These are phyloP conservation scores for Onychostoma macrolepis DNA, from an alignment of 2,113 vertebrate species.

Conservation along the genomic window DNA sequence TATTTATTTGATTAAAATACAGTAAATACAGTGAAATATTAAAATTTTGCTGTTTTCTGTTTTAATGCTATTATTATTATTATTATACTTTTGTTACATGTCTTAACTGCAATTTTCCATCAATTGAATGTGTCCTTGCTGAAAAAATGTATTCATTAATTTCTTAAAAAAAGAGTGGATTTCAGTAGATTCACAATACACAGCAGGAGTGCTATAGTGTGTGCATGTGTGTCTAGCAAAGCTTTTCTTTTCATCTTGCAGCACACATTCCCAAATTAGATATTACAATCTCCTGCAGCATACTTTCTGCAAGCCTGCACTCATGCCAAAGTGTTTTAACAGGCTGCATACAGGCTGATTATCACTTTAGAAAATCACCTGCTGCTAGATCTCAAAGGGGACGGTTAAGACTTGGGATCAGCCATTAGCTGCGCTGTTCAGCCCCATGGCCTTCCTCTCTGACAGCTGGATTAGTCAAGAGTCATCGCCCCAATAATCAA, in stretches of 20 bases:
- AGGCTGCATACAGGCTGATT: slow-evolving; percentile 7
- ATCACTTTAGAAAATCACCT: slow-evolving; percentile 34
- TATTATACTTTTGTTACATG: not conserved
- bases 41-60: no score
- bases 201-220: not conserved
- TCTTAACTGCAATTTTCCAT: not conserved
- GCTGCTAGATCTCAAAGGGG: not conserved
- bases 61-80: no score
- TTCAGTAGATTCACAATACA: not conserved
- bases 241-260: not conserved
- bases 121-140: not conserved
- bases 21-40: not conserved
- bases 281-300: not conserved
- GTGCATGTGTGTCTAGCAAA: not conserved
- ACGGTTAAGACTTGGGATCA: slow-evolving; percentile 1
- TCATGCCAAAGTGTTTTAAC: slow-evolving; percentile 28
- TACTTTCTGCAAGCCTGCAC: slow-evolving; percentile 15
- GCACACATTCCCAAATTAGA: not conserved
- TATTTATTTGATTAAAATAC: not conserved
- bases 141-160: not conserved
- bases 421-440: not conserved
- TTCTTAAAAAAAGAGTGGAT: not conserved
- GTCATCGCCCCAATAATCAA: not conserved
- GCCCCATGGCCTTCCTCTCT: slow-evolving; percentile 18
- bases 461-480: slow-evolving; percentile 24